Conservation (phyloP, 2,888 invertebrate genomes). For the Heliconius aoede region DNA sequence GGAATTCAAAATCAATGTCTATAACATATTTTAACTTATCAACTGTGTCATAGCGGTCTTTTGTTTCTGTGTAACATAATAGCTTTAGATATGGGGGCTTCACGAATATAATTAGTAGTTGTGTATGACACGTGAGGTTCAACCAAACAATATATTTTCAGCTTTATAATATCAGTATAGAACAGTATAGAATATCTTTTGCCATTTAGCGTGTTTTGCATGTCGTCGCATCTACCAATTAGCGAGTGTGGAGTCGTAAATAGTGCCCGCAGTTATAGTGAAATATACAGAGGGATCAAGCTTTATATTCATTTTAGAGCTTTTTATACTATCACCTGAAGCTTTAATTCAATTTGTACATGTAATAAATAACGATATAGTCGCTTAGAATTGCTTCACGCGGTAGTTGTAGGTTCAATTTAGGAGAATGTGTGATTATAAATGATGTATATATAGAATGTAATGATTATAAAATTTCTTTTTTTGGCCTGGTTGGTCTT, state of each 20-base stretch:
- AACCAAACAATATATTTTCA: too few relatives aligned
- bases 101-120: too few relatives aligned
- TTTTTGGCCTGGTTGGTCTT: too few relatives aligned
- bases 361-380: conserved; percentile 2
- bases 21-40: too few relatives aligned
- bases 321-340: background rate
- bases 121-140: too few relatives aligned
- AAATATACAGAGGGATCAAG: conserved; percentile 7
- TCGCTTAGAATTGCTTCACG: background rate
- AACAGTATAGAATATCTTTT: conserved; percentile 4
- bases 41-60: too few relatives aligned
- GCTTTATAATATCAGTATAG: background rate
- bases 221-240: conserved; percentile 43
- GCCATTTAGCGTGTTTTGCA: conserved; percentile 38
- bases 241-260: conserved; percentile 47
- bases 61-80: too few relatives aligned
- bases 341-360: conserved; percentile 24
- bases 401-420: background rate
- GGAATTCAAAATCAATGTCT: too few relatives aligned
- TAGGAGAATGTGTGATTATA: background rate
- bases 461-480: too few relatives aligned
- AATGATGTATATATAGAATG: too few relatives aligned
- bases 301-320: conserved; percentile 3
- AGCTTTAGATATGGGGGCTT: too few relatives aligned
- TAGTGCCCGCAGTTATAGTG: conserved; percentile 32